A percentile compares a stretch with the other conserved stretches of the same genome.
phyloP scores from a whole-genome alignment of 2,888 invertebrate genomes.

The Drosophila algonquin region DNA sequence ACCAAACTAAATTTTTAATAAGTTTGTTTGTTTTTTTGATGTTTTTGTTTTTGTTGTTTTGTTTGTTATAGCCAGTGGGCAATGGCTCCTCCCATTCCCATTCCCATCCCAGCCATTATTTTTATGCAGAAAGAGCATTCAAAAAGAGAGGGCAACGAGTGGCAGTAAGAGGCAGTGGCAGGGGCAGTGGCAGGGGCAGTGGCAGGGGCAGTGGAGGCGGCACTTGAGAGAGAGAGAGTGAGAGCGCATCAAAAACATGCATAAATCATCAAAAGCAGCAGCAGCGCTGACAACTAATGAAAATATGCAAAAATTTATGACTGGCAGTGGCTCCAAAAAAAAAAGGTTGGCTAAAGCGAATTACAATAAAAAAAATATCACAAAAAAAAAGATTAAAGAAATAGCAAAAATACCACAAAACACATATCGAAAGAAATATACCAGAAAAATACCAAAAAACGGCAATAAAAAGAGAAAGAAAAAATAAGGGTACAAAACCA shows the following conservation, averaged over 20 bases:
- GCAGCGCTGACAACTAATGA: slow-evolving; percentile 74
- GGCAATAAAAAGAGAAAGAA: slow-evolving; percentile 11
- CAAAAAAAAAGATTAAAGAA: slow-evolving; percentile 35
- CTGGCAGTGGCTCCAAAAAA: slow-evolving; percentile 28
- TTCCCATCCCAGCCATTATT: not conserved
- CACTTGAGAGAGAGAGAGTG: not conserved
- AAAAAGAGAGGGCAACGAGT: slow-evolving; percentile 13
- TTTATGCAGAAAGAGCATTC: slow-evolving; percentile 31
- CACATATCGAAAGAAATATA: slow-evolving; percentile 5
- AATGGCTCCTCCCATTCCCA: no score
- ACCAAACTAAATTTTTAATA: slow-evolving; percentile 67
- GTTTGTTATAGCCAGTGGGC: slow-evolving; percentile 14
- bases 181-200: no score
- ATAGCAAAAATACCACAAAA: slow-evolving; percentile 7
- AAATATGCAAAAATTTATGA: slow-evolving; percentile 77
- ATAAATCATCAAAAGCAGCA: slow-evolving; percentile 75
- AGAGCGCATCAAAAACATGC: slow-evolving; percentile 69
- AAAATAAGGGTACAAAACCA: not conserved
- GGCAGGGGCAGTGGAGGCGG: not conserved
- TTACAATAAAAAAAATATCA: slow-evolving; percentile 26
- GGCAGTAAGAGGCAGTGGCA: not conserved
- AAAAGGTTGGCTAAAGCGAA: slow-evolving; percentile 32
- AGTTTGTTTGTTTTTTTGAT: slow-evolving; percentile 51
- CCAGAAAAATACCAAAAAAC: slow-evolving; percentile 21
- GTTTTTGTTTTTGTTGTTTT: slow-evolving; percentile 2